Conservation (phyloP, 2,888 invertebrate species). For the Cryptocephalus moraei region DNA sequence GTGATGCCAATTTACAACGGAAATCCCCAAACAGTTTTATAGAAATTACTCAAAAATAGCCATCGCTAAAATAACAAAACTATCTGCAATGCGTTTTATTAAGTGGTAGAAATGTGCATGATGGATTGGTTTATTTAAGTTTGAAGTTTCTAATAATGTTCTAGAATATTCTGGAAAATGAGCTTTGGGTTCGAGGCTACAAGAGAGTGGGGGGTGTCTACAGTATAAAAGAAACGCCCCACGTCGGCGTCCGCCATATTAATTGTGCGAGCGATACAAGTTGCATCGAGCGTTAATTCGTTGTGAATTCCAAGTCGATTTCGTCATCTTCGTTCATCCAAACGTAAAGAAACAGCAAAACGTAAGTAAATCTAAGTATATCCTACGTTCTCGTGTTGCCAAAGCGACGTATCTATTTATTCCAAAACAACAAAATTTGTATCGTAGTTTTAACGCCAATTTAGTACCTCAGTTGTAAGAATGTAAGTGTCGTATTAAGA, state of each 20-base stretch:
- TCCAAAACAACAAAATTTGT: not conserved
- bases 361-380: too few species aligned
- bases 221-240: not conserved
- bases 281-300: too few species aligned
- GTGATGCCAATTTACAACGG: not conserved
- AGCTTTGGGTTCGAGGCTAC: slow-evolving; percentile 1
- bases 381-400: too few species aligned
- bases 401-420: too few species aligned
- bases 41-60: not conserved
- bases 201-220: slow-evolving; percentile 1
- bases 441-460: not conserved
- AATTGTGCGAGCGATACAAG: not conserved
- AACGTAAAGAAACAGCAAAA: too few species aligned
- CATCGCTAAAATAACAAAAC: too few species aligned
- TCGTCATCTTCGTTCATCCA: too few species aligned
- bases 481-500: too few species aligned
- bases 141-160: not conserved
- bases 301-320: too few species aligned
- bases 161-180: not conserved
- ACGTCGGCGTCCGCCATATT: not conserved
- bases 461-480: too few species aligned
- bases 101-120: not conserved
- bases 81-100: too few species aligned
- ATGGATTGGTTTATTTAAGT: not conserved
- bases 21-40: not conserved